Conservation (phyloP, 2,113 vertebrate species). For the Onychostoma macrolepis region DNA sequence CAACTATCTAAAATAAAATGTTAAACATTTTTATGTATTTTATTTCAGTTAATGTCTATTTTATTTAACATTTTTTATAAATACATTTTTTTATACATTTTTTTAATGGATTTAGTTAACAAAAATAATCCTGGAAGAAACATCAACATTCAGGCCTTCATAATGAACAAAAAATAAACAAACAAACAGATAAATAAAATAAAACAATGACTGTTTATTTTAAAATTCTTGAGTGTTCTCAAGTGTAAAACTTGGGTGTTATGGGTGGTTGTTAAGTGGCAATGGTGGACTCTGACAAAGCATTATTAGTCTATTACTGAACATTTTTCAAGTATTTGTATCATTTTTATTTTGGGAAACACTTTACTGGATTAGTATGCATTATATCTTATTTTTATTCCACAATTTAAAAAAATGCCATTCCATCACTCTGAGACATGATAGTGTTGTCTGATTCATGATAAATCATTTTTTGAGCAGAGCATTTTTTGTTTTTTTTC, state of each 20-base stretch:
- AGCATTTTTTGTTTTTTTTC: neutral
- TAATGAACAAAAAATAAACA: neutral
- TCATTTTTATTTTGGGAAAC: neutral
- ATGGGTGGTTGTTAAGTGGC: neutral
- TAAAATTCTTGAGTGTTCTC: neutral
- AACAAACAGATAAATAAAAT: neutral
- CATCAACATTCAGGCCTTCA: neutral
- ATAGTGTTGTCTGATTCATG: neutral
- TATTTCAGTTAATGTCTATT: neutral
- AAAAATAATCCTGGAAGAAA: too few relatives aligned
- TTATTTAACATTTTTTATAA: neutral
- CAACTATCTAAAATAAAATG: neutral
- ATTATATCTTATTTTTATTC: neutral
- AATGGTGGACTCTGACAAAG: neutral
- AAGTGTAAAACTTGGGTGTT: neutral
- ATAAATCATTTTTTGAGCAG: neutral
- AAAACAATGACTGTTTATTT: neutral
- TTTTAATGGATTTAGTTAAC: too few relatives aligned
- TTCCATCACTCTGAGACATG: neutral
- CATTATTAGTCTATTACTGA: neutral
- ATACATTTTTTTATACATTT: too few relatives aligned
- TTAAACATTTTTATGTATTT: neutral
- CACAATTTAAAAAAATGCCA: neutral
- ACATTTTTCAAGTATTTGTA: neutral
- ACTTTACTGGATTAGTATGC: neutral